phyloP scores from a whole-genome alignment of 2,113 vertebrate species.

The Maccullochella peelii region DNA sequence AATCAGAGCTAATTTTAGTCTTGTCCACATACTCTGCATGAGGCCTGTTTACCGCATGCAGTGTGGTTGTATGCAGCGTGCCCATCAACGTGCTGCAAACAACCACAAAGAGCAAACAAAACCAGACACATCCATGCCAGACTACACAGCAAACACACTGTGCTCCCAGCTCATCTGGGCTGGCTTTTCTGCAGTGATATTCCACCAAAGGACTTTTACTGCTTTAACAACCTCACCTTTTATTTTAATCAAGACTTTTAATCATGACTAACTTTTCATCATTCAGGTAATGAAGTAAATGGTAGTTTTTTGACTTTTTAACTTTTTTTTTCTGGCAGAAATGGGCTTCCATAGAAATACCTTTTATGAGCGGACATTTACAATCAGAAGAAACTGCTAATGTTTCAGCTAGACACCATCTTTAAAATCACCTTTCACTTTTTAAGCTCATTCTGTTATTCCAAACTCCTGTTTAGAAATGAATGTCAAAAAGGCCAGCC shows the following conservation, averaged over 20 bases:
- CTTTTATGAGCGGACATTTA: neutral
- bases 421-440: neutral
- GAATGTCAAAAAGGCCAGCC: neutral
- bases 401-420: neutral
- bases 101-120: constrained; percentile 68
- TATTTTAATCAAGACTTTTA: neutral
- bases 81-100: constrained; percentile 56
- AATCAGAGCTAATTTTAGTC: constrained; percentile 62
- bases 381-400: neutral
- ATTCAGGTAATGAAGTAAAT: neutral
- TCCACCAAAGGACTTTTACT: constrained; percentile 26
- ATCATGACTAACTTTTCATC: neutral
- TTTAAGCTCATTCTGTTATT: neutral
- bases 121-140: constrained; percentile 52
- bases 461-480: neutral
- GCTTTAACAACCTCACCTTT: constrained; percentile 26
- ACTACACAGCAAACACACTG: constrained; percentile 48
- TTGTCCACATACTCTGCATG: constrained; percentile 55
- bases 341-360: neutral
- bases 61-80: constrained; percentile 48
- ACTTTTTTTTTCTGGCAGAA: neutral
- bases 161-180: constrained; percentile 39
- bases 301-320: neutral
- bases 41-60: constrained; percentile 58
- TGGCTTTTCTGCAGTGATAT: constrained; percentile 18